These are phyloP conservation scores for Istiophorus platypterus DNA, from an alignment of 2,113 vertebrate species.

Conservation along the genomic window DNA sequence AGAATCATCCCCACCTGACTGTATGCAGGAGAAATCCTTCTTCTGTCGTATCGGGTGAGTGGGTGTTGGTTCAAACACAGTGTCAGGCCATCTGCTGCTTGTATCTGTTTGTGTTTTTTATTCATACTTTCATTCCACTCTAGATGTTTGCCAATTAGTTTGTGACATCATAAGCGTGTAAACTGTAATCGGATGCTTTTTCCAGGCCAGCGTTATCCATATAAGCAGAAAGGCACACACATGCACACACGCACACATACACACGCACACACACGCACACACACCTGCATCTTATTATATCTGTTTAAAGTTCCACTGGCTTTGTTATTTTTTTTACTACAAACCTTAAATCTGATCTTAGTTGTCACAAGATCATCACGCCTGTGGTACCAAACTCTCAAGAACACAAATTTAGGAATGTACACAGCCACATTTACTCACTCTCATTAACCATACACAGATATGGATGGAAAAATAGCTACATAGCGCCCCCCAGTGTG, in stretches of 20 bases:
- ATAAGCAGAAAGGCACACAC: conserved; percentile 1
- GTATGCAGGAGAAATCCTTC: conserved; percentile 95
- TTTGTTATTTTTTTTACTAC: background rate
- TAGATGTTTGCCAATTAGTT: conserved; percentile 52
- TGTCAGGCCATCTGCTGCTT: conserved; percentile 67
- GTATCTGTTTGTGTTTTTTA: conserved; percentile 43
- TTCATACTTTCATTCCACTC: conserved; percentile 59
- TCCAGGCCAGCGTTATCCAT: conserved; percentile 34
- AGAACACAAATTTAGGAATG: background rate
- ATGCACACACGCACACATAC: background rate
- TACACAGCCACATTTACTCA: background rate
- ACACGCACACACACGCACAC: conserved; percentile 6
- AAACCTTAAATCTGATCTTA: background rate
- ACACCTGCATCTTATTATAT: background rate
- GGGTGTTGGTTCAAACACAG: background rate
- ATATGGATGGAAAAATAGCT: background rate
- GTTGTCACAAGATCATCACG: background rate
- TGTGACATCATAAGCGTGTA: conserved; percentile 59
- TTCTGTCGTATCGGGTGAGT: conserved; percentile 96
- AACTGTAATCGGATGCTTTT: conserved; percentile 52
- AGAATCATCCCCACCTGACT: conserved; percentile 92
- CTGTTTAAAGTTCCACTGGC: background rate
- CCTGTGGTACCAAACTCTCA: background rate
- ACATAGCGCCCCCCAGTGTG: conserved; percentile 47
- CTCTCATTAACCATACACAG: background rate